Percentiles rank a stretch among this genome's conserved stretches.
phyloP scores from a whole-genome alignment of 2,888 invertebrate genomes.

The Disparrhopalites patrizii region DNA sequence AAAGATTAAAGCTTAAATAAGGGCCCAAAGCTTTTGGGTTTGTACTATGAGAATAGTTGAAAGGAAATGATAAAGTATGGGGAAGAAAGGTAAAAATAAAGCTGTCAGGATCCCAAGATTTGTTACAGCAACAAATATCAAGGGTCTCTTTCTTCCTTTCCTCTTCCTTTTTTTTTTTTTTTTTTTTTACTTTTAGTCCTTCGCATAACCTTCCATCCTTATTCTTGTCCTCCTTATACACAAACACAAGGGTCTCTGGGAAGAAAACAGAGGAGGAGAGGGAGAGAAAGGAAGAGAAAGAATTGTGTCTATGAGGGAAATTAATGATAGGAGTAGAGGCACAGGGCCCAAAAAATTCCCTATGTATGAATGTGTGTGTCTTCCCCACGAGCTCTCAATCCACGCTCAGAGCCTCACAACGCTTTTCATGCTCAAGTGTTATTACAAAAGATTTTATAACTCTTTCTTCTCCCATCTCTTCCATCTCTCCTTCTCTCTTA shows the following conservation, averaged over 20 bases:
- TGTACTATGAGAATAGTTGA: no score
- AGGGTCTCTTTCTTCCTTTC: constrained; percentile 9
- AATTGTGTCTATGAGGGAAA: no score
- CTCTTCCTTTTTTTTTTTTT: background rate
- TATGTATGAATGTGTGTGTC: no score
- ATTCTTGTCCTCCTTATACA: constrained; percentile 1
- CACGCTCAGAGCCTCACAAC: no score
- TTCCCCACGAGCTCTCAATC: no score
- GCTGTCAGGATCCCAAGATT: constrained; percentile 28
- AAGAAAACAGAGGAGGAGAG: background rate
- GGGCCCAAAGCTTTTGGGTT: constrained; percentile 6
- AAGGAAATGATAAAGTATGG: constrained; percentile 28
- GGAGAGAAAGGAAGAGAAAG: no score
- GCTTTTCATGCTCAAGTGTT: no score
- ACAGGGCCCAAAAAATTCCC: no score
- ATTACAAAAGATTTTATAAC: no score
- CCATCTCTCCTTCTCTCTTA: no score
- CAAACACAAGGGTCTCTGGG: background rate
- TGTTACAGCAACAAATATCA: constrained; percentile 28
- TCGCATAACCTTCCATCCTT: background rate
- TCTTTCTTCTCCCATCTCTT: no score
- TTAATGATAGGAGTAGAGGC: no score
- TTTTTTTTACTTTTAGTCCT: background rate
- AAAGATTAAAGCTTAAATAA: constrained; percentile 23
- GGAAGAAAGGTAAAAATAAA: constrained; percentile 30